Percentiles rank a stretch among this genome's conserved stretches.
Evolutionary conservation across 35 echinoderm and acorn worm genomes (phyloP).

Genomic region (Heliocidaris tuberculata): DNA sequence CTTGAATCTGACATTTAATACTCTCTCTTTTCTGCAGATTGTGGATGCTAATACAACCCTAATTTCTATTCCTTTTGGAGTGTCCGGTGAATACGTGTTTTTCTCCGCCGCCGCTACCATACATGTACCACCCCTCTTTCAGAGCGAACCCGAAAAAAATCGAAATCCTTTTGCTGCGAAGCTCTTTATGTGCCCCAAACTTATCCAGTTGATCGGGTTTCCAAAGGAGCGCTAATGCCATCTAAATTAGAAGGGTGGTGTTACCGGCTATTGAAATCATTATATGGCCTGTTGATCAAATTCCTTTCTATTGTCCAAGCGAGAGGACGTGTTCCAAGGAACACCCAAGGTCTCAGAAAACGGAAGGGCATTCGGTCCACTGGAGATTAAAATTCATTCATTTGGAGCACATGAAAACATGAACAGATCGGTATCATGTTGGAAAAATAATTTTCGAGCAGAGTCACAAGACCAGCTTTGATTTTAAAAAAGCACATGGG

Average conservation of each 20-base stretch:
- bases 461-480: neutral
- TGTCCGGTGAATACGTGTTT: neutral
- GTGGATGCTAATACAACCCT: neutral
- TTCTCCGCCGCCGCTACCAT: neutral
- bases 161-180: slow-evolving; percentile 24
- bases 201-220: slow-evolving; percentile 53
- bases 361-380: neutral
- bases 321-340: slow-evolving; percentile 39
- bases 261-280: slow-evolving; percentile 58
- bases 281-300: slow-evolving; percentile 68
- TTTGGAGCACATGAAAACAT: neutral
- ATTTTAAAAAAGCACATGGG: neutral
- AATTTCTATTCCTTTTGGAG: neutral
- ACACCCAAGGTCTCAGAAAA: slow-evolving; percentile 11
- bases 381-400: neutral
- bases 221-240: slow-evolving; percentile 63
- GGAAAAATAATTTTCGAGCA: neutral
- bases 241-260: slow-evolving; percentile 68
- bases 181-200: slow-evolving; percentile 39
- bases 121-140: neutral
- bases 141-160: slow-evolving; percentile 1
- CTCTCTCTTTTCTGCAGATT: neutral
- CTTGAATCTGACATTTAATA: slow-evolving; percentile 18
- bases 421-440: neutral
- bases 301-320: slow-evolving; percentile 27